phyloP scores from a whole-genome alignment of 2,888 invertebrate species.

The Disparrhopalites patrizii region DNA sequence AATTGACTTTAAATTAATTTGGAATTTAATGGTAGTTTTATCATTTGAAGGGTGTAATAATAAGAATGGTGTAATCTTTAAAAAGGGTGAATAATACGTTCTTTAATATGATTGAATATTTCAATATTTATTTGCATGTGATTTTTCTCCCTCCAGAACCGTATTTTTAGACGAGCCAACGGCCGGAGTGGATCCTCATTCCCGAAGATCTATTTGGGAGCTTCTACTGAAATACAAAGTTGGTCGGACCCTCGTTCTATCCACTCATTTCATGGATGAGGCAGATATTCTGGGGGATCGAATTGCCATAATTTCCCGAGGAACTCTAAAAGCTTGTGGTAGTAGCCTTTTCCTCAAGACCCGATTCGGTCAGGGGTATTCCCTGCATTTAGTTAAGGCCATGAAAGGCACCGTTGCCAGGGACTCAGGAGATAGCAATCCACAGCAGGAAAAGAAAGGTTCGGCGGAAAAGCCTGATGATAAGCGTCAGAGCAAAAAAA shows the following conservation, averaged over 20 bases:
- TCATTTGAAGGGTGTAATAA: too few species aligned
- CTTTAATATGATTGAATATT: too few species aligned
- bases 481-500: too few species aligned
- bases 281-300: slow-evolving; percentile 81
- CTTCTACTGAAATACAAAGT: slow-evolving; percentile 65
- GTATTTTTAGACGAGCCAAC: slow-evolving; percentile 83
- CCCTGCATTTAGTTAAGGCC: slow-evolving; percentile 52
- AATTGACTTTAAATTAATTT: too few species aligned
- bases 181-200: slow-evolving; percentile 80
- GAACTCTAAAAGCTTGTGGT: slow-evolving; percentile 56
- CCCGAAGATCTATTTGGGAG: slow-evolving; percentile 74
- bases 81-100: too few species aligned
- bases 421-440: too few species aligned
- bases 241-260: slow-evolving; percentile 73
- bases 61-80: too few species aligned
- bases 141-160: slow-evolving; percentile 47
- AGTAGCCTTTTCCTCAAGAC: slow-evolving; percentile 58
- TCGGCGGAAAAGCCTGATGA: too few species aligned
- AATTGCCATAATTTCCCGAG: slow-evolving; percentile 67
- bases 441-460: too few species aligned
- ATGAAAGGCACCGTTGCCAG: too few species aligned
- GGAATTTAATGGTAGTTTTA: too few species aligned
- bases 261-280: slow-evolving; percentile 84
- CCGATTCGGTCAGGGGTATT: slow-evolving; percentile 57
- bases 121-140: not conserved